A percentile compares a stretch with the other conserved stretches of the same genome.
These are phyloP conservation scores for Callinectes sapidus DNA, from an alignment of 2,888 invertebrate genomes.

Conservation along the genomic window DNA sequence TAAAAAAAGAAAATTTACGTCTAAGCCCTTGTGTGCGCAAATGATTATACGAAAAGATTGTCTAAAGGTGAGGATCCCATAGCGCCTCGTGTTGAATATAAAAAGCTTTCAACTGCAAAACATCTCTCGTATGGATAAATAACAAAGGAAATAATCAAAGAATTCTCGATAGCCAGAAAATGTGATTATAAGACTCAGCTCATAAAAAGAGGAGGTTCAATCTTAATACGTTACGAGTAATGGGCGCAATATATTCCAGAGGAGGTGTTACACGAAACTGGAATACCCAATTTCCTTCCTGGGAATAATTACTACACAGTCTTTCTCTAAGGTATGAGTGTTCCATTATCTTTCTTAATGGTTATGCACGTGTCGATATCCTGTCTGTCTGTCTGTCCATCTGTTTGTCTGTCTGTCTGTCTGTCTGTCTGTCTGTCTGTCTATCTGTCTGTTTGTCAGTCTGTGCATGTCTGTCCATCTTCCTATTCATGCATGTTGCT, in stretches of 20 bases:
- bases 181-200: no score
- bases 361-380: not conserved
- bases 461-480: no score
- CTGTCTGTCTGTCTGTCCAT: not conserved
- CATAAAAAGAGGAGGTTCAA: not conserved
- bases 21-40: no score
- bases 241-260: not conserved
- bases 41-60: no score
- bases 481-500: not conserved
- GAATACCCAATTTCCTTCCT: not conserved
- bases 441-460: not conserved
- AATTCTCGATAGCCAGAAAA: no score
- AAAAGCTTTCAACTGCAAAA: no score
- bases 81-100: no score
- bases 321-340: not conserved
- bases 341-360: not conserved
- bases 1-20: no score
- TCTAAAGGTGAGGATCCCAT: no score
- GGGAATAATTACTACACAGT: not conserved
- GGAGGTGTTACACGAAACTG: not conserved
- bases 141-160: no score
- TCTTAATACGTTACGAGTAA: not conserved
- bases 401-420: not conserved
- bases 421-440: not conserved
- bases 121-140: no score